Percentiles rank a stretch among this genome's conserved stretches.
phyloP scores from a whole-genome alignment of 2,113 vertebrate species.

The Diglossa brunneiventris region DNA sequence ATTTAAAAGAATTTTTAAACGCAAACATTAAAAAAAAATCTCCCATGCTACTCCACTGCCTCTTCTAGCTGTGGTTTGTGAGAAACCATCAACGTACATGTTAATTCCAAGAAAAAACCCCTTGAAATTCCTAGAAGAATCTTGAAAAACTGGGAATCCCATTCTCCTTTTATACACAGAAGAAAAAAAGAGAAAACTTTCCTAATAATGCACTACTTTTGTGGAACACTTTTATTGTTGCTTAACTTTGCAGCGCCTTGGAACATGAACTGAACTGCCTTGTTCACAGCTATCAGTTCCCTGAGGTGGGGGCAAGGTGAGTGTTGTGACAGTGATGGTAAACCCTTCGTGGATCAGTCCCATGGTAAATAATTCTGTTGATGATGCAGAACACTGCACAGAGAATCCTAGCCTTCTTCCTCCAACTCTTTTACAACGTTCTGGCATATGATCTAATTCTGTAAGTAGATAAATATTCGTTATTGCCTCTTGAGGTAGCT shows the following conservation, averaged over 20 bases:
- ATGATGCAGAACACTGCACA: background rate
- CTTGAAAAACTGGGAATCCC: background rate
- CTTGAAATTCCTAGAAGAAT: slow-evolving; percentile 21
- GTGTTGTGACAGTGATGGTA: background rate
- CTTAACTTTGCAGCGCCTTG: background rate
- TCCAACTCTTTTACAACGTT: background rate
- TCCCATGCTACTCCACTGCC: background rate
- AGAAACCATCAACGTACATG: background rate
- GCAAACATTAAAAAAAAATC: background rate
- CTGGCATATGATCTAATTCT: background rate
- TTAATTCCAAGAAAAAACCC: background rate
- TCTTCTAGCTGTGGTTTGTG: slow-evolving; percentile 15
- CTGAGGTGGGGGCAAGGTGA: background rate
- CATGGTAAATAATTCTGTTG: background rate
- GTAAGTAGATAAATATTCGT: background rate
- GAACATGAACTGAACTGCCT: background rate
- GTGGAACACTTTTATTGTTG: background rate
- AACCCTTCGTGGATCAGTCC: background rate
- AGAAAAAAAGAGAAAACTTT: background rate
- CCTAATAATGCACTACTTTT: background rate
- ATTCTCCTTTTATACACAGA: background rate
- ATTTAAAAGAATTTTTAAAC: background rate
- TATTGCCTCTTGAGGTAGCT: background rate
- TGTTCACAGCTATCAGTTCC: background rate
- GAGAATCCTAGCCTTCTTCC: background rate